Evolutionary conservation across 2,888 invertebrate genomes (phyloP), one percentile per base, ranked within the genome.

Genomic region (Drosophila algonquin): DNA sequence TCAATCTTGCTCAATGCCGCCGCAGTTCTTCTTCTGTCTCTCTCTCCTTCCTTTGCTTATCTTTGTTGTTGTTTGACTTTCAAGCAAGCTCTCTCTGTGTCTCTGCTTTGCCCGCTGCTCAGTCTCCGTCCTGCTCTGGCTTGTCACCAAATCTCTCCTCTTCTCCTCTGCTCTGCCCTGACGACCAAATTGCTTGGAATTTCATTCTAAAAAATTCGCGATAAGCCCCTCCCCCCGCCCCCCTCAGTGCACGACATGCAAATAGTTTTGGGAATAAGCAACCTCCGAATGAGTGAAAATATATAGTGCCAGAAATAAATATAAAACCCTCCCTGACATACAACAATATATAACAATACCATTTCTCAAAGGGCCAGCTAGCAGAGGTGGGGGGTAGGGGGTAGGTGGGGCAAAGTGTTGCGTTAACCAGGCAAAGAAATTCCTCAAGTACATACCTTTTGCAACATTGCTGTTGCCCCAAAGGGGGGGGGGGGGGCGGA

Each of bases 361-460:
- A 72, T 77, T 75, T 73, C 64, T 76, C 77, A 67, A 75, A 73
- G 61, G 48, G 51, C 16, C 32, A 14, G 21, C n/a, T 2, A 7
- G 7, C 21, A 14, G n/a, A 18, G 7, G 14, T 18, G 16, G 18
- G 27, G 7, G 14, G 55, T 51, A 21, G 21, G 21, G 3, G 21
- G 21, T 2, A 2, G 21, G 48, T 45, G 9, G 58, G 24, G 32
- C 44, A 12, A 44, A 24, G 32, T 32, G 18, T 10, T 24, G 60
- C 50, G 54, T 64, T 71, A 73, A 77, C 77, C 84, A 76, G 77
- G 64, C 80, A 75, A 70, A 77, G 74, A 73, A 82, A 86, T 82
- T 77, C 72, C 71, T 63, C 67, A 73, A 80, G 83, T 75, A 75
- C 81, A 21, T 21, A 21, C 21, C 21, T 21, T 79, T 76, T 72